Evolutionary conservation across 2,797 vertebrate species (phyloP).

Genomic region (Heteromormyrus szaboi): DNA sequence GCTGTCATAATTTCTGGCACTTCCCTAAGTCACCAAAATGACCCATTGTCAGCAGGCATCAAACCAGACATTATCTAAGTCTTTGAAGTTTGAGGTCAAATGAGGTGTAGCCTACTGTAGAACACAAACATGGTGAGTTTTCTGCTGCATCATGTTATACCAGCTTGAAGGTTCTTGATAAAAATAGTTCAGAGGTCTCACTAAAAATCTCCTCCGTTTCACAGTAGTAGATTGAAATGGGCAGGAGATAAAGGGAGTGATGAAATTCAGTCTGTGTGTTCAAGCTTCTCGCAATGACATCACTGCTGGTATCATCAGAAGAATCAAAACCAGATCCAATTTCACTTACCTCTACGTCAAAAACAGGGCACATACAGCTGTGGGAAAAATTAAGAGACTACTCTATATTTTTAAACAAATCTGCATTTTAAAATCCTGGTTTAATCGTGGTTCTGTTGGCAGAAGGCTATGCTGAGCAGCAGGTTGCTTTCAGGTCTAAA

Average conservation of each 20-base stretch:
- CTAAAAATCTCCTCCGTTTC: neutral
- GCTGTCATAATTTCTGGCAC: neutral
- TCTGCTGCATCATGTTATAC: neutral
- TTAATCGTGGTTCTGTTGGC: no score
- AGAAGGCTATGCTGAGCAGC: no score
- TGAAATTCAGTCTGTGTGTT: neutral
- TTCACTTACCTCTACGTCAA: neutral
- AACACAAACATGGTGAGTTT: neutral
- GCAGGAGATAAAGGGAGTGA: neutral
- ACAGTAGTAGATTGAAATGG: neutral
- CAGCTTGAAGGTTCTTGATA: neutral
- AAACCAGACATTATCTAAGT: neutral
- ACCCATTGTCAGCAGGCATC: neutral
- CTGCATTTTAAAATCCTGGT: no score
- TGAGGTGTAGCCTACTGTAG: neutral
- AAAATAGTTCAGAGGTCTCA: neutral
- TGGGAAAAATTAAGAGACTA: no score
- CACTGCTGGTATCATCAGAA: neutral
- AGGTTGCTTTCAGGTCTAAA: no score
- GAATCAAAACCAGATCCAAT: neutral
- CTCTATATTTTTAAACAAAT: no score
- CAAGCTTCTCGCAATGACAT: neutral
- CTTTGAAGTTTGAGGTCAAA: neutral
- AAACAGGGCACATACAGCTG: neutral
- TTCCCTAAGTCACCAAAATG: neutral